Percentiles rank a stretch among this genome's conserved stretches.
These are phyloP conservation scores for Siniperca knerii DNA, from an alignment of 2,113 vertebrate genomes.

Conservation along the genomic window DNA sequence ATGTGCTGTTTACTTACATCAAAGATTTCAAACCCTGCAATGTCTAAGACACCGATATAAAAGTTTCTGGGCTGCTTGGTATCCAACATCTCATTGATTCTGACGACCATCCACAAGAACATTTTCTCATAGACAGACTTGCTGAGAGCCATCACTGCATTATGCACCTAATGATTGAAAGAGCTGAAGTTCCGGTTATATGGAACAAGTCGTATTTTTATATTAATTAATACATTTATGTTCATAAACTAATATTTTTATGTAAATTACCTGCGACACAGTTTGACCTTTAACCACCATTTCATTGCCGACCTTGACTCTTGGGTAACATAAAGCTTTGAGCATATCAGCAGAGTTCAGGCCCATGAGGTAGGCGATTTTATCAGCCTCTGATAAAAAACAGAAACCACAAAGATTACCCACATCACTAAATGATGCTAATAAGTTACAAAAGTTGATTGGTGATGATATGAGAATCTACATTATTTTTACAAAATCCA, in stretches of 20 bases:
- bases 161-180: constrained; percentile 67
- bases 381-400: constrained; percentile 75
- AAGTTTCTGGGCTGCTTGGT: constrained; percentile 81
- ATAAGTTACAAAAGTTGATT: neutral
- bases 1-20: neutral
- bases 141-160: constrained; percentile 67
- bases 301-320: constrained; percentile 86
- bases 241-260: neutral
- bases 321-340: constrained; percentile 83
- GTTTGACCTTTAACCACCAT: constrained; percentile 82
- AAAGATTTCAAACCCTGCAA: constrained; percentile 7
- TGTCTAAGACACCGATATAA: constrained; percentile 32
- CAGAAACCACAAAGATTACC: constrained; percentile 47
- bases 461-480: neutral
- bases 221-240: neutral
- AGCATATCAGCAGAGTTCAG: constrained; percentile 85
- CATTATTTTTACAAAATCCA: neutral
- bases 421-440: neutral
- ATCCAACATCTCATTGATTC: constrained; percentile 85
- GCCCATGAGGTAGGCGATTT: constrained; percentile 85
- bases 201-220: neutral
- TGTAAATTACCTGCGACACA: constrained; percentile 76
- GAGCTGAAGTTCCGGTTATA: neutral
- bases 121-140: constrained; percentile 86
- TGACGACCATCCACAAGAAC: constrained; percentile 86